phyloP scores from a whole-genome alignment of 2,888 invertebrate genomes.

The Stenodera caucasica region DNA sequence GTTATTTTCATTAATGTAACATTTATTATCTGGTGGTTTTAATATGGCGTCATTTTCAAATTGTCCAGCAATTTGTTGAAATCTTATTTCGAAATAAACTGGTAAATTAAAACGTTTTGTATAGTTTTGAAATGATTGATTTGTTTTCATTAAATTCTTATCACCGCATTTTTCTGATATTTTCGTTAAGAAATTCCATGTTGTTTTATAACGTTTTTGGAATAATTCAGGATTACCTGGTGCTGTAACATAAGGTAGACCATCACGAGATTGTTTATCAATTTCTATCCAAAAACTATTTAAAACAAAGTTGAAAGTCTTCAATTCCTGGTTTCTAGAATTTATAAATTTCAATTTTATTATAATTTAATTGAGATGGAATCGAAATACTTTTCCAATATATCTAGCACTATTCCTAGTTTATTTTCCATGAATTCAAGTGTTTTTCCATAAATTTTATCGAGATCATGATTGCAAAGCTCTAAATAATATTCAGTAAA shows the following conservation, averaged over 20 bases:
- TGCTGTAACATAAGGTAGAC: slow-evolving; percentile 82
- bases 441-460: slow-evolving; percentile 72
- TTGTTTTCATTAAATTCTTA: slow-evolving; percentile 63
- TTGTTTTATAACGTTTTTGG: slow-evolving; percentile 78
- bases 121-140: slow-evolving; percentile 75
- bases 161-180: slow-evolving; percentile 70
- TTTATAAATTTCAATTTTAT: slow-evolving; percentile 18
- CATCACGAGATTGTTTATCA: slow-evolving; percentile 77
- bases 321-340: slow-evolving; percentile 54
- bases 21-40: slow-evolving; percentile 32
- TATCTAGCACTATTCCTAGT: slow-evolving; percentile 60
- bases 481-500: slow-evolving; percentile 66
- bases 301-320: slow-evolving; percentile 75
- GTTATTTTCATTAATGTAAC: slow-evolving; percentile 41
- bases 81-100: slow-evolving; percentile 95
- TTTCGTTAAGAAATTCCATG: slow-evolving; percentile 72
- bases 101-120: slow-evolving; percentile 86
- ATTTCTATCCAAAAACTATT: slow-evolving; percentile 88
- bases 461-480: slow-evolving; percentile 65
- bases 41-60: slow-evolving; percentile 58
- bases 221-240: slow-evolving; percentile 91
- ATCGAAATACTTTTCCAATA: slow-evolving; percentile 29
- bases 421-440: slow-evolving; percentile 72
- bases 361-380: neutral
- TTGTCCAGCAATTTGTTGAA: slow-evolving; percentile 86